Percentiles rank a stretch among this genome's conserved stretches.
Evolutionary conservation across 2,888 invertebrate species (phyloP).

Genomic region (Dione juno): DNA sequence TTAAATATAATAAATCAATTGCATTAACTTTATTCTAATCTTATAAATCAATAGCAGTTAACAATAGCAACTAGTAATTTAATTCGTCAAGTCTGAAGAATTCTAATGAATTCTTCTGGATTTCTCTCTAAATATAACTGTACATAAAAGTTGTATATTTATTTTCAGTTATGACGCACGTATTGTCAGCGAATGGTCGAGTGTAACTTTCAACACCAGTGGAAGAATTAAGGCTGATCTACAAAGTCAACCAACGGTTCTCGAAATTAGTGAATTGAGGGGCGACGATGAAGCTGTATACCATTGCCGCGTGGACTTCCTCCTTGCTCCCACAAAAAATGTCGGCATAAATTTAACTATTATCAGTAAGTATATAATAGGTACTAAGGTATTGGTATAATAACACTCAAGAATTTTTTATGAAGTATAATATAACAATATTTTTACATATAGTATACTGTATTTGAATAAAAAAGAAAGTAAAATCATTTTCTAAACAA

Average conservation of each 20-base stretch:
- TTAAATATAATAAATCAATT: no score
- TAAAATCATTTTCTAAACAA: no score
- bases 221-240: constrained; percentile 62
- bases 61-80: no score
- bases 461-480: no score
- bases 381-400: no score
- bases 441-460: no score
- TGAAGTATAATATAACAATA: no score
- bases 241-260: constrained; percentile 59
- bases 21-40: no score
- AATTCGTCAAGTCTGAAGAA: no score
- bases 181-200: constrained; percentile 69
- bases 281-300: constrained; percentile 79
- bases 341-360: constrained; percentile 82
- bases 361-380: constrained; percentile 44
- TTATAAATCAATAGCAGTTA: no score
- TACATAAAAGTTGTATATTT: neutral
- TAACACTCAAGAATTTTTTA: no score
- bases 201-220: constrained; percentile 65
- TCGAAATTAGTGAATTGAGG: constrained; percentile 63
- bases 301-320: constrained; percentile 85
- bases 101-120: no score
- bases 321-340: constrained; percentile 82
- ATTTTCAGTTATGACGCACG: constrained; percentile 73
- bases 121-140: neutral